Evolutionary conservation across 2,797 vertebrate genomes (phyloP).

Genomic region (Neostethus bicornis): DNA sequence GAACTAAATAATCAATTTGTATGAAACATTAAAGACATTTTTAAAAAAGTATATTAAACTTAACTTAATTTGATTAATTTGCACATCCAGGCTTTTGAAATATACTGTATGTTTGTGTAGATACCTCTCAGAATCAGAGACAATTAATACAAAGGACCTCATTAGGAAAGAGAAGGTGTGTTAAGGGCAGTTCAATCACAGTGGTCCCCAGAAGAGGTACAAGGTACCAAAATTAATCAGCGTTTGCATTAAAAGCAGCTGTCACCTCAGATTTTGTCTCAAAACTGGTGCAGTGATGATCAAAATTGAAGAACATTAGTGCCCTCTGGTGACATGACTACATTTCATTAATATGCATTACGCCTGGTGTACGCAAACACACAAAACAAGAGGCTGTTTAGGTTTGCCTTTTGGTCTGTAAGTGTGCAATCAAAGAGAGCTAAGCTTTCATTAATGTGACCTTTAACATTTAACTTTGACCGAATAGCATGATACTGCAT

Average conservation of each 20-base stretch:
- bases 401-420: constrained; percentile 18
- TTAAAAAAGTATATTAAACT: neutral
- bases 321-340: constrained; percentile 81
- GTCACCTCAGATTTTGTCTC: constrained; percentile 28
- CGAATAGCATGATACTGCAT: constrained; percentile 64
- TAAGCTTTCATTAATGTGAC: constrained; percentile 61
- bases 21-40: constrained; percentile 1
- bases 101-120: constrained; percentile 35
- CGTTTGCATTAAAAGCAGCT: constrained; percentile 25
- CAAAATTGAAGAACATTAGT: constrained; percentile 76
- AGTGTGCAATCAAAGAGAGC: constrained; percentile 6
- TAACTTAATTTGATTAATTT: constrained; percentile 4
- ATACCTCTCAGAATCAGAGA: constrained; percentile 30
- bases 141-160: constrained; percentile 31
- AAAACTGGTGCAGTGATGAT: constrained; percentile 48
- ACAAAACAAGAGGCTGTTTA: constrained; percentile 39
- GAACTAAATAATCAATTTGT: constrained; percentile 40
- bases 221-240: constrained; percentile 30
- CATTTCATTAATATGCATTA: constrained; percentile 71
- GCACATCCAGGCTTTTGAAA: constrained; percentile 24
- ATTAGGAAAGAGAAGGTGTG: constrained; percentile 17
- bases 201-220: constrained; percentile 10
- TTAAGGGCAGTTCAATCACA: constrained; percentile 30
- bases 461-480: constrained; percentile 71
- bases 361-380: constrained; percentile 44